These are phyloP conservation scores for Campoletis sonorensis DNA, from an alignment of 1,140 invertebrate species.

Conservation along the genomic window DNA sequence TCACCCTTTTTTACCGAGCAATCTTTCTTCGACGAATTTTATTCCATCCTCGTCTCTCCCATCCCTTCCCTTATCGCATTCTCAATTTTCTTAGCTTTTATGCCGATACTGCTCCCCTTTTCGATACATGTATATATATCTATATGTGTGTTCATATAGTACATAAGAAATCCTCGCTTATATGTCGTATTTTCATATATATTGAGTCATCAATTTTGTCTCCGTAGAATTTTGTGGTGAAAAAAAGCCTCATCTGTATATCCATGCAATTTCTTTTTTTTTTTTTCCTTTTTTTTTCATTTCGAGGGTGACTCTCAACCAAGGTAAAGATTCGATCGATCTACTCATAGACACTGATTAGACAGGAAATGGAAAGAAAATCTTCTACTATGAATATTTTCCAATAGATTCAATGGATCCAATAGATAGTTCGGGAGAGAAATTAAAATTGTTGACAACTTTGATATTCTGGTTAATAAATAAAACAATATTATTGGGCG, in stretches of 20 bases:
- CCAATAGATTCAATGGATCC: no score
- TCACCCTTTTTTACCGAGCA: neutral
- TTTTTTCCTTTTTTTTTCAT: no score
- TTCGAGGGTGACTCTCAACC: neutral
- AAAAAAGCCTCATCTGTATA: neutral
- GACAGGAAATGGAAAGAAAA: neutral
- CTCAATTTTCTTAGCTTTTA: neutral
- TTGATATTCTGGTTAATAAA: no score
- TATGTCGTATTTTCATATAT: neutral
- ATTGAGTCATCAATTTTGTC: slow-evolving; percentile 11
- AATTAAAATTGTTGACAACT: no score
- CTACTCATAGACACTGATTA: neutral
- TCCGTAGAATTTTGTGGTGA: neutral
- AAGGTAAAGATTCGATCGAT: neutral
- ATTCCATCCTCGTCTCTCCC: neutral
- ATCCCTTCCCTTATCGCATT: neutral
- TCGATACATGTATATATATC: no score
- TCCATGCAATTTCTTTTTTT: neutral
- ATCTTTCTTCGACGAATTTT: slow-evolving; percentile 8
- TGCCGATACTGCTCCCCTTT: slow-evolving; percentile 4
- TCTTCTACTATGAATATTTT: no score
- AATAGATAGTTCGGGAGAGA: no score
- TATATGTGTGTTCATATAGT: no score
- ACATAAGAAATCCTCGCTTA: slow-evolving; percentile 1
- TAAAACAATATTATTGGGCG: no score